phyloP scores from a whole-genome alignment of 2,888 invertebrate species.

The Thecophora atra region DNA sequence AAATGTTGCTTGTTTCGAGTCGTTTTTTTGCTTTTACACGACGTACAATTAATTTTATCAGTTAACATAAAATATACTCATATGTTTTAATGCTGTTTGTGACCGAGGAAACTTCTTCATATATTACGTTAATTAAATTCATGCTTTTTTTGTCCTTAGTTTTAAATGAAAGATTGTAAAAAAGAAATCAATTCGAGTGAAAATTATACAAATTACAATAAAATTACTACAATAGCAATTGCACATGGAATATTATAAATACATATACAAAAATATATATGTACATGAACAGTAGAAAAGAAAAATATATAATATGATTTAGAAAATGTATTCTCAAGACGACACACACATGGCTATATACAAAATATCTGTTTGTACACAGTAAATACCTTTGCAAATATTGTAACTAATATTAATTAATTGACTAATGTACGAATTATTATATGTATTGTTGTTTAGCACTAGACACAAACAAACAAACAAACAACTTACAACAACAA shows the following conservation, averaged over 20 bases:
- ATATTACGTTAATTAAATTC: background rate
- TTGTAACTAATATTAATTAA: background rate
- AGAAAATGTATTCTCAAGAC: conserved; percentile 40
- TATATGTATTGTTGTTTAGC: conserved; percentile 8
- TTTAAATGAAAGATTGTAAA: conserved; percentile 18
- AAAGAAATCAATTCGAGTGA: conserved; percentile 1
- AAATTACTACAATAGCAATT: conserved; percentile 10
- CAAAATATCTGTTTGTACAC: background rate
- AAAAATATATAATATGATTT: too few species aligned
- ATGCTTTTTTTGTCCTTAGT: background rate
- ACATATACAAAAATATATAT: background rate
- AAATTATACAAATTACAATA: conserved; percentile 19
- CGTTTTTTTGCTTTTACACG: too few species aligned
- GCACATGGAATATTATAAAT: conserved; percentile 1
- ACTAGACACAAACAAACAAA: conserved; percentile 31
- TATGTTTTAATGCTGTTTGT: too few species aligned
- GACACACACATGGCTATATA: conserved; percentile 25
- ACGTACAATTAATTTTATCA: too few species aligned
- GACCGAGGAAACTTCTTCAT: background rate
- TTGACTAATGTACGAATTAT: conserved; percentile 2
- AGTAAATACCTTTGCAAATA: background rate
- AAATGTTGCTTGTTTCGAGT: too few species aligned
- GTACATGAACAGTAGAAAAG: too few species aligned
- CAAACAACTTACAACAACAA: conserved; percentile 42
- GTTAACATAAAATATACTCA: too few species aligned